Evolutionary conservation across 2,888 invertebrate species (phyloP), one percentile per base, ranked within the genome.

Genomic region (Trichacis sp.): DNA sequence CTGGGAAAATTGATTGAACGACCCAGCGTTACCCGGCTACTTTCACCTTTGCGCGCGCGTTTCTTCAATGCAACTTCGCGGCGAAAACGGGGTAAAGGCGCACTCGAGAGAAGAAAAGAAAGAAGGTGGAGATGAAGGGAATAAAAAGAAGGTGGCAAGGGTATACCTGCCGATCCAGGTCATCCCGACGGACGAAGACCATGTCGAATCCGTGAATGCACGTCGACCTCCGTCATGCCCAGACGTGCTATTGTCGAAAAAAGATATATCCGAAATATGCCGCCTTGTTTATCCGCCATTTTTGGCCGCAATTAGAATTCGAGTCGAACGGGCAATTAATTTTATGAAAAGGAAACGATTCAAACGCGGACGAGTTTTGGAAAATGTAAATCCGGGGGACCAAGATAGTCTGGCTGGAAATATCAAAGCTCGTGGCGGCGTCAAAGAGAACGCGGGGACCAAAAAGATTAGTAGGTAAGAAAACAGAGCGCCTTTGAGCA

Each of bases 341-440:
- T 14, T 38, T 3, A 11, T 9, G 2, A 3, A 2, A n/a, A 38
- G 9, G 9, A 38, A 3, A 14, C 38, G 38, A 5, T 38, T 38
- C 38, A 12, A 11, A 38, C 5, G n/a, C 38, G 38, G 5, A 3
- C 24, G 24, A 24, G 24, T 24, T 24, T 24, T 24, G 24, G 24
- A 24, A 24, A 24, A 24, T 24, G 24, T 24, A 8, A 8, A 24
- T 24, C 24, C 24, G 76, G 73, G 70, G 76, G 24, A 24, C 24
- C 4, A 24, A 24, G 24, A 78, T 48, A 49, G 79, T 81, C 78
- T 81, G 81, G 81, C 78, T 24, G 80, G 75, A 73, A 78, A 79
- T 81, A 81, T 81, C 80, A 81, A 81, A 81, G 80, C 74, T 73
- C 61, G n/a, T 74, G 66, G 74, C 43, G 1, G 43, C 77, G 73